A percentile compares a stretch with the other conserved stretches of the same genome.
These are phyloP conservation scores for Phyllotreta striolata DNA, from an alignment of 2,888 invertebrate species.

Conservation along the genomic window DNA sequence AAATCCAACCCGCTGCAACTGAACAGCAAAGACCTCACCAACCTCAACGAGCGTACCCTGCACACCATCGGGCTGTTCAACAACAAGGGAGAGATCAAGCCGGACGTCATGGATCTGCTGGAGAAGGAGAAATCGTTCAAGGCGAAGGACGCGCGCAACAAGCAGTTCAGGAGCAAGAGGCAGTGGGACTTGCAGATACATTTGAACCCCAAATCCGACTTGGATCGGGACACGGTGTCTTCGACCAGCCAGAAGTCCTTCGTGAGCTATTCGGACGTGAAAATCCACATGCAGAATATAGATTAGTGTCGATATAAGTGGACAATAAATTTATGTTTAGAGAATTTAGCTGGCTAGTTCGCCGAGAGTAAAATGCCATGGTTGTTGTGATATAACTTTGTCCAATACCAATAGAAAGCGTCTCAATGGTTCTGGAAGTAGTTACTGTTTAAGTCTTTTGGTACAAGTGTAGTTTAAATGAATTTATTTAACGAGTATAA, in stretches of 20 bases:
- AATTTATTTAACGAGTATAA: no score
- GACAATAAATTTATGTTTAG: background rate
- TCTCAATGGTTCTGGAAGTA: no score
- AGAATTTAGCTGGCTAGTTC: background rate
- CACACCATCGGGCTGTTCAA: slow-evolving; percentile 44
- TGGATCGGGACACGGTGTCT: slow-evolving; percentile 21
- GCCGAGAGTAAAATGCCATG: no score
- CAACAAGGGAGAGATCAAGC: slow-evolving; percentile 43
- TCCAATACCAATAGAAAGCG: no score
- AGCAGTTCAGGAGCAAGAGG: slow-evolving; percentile 42
- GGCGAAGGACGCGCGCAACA: slow-evolving; percentile 40
- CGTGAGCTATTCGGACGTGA: slow-evolving; percentile 24
- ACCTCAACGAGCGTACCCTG: slow-evolving; percentile 39
- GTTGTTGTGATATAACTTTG: no score
- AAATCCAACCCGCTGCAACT: slow-evolving; percentile 43
- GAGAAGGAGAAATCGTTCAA: slow-evolving; percentile 38
- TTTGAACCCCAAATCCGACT: slow-evolving; percentile 33
- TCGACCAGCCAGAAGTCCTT: slow-evolving; percentile 32
- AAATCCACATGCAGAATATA: slow-evolving; percentile 15
- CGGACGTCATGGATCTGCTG: slow-evolving; percentile 42
- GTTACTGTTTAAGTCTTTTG: no score
- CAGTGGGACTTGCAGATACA: slow-evolving; percentile 42
- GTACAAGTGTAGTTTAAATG: no score
- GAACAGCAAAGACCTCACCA: slow-evolving; percentile 39
- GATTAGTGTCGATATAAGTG: background rate